phyloP scores from a whole-genome alignment of 2,113 vertebrate genomes.

The Noctilio leporinus region DNA sequence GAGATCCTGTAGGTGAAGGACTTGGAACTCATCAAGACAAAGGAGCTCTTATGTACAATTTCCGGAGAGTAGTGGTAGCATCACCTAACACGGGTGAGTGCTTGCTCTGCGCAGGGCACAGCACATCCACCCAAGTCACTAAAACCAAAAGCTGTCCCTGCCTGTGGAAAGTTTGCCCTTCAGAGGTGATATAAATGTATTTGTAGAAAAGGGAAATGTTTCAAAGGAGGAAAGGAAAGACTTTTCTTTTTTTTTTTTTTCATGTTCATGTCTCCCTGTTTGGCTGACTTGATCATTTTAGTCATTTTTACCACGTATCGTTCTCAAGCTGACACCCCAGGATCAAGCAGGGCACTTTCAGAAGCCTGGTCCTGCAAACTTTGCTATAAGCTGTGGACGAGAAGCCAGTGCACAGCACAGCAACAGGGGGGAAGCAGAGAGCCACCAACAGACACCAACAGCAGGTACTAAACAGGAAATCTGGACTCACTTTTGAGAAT shows the following conservation, averaged over 20 bases:
- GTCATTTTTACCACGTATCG: not conserved
- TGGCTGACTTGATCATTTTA: not conserved
- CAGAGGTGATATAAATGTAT: not conserved
- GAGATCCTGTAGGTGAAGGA: slow-evolving; percentile 23
- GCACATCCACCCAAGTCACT: fast-evolving
- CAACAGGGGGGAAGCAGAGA: not conserved
- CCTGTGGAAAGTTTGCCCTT: not conserved
- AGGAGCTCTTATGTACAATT: not conserved
- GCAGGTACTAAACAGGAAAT: not conserved
- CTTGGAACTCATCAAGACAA: slow-evolving; percentile 7
- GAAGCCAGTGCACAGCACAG: not conserved
- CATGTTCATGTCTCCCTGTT: not conserved
- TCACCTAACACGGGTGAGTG: not conserved
- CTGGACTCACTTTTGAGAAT: not conserved
- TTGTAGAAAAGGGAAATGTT: not conserved
- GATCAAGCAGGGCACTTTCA: not conserved
- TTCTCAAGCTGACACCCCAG: not conserved
- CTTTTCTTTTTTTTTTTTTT: not conserved
- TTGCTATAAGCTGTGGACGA: fast-evolving
- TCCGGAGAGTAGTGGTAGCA: not conserved
- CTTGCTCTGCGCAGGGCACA: fast-evolving
- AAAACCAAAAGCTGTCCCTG: not conserved
- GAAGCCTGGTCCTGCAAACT: not conserved
- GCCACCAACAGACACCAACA: fast-evolving
- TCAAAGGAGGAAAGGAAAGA: not conserved